Conservation (phyloP, 2,797 vertebrate genomes). For the Anniella stebbinsi region DNA sequence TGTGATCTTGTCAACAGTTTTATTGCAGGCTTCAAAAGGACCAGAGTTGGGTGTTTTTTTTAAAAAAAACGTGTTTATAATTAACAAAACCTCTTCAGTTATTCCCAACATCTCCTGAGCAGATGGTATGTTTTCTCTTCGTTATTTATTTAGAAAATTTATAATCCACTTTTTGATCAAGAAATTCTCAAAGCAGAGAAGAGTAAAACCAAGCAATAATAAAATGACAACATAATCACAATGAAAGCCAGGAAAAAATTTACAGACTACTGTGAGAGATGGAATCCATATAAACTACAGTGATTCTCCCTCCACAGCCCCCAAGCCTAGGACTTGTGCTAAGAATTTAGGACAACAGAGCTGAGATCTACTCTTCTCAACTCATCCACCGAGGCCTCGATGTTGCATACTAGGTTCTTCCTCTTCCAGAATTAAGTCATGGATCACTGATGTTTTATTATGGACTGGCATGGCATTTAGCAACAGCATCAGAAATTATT, state of each 20-base stretch:
- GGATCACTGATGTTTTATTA: background rate
- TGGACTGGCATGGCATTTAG: background rate
- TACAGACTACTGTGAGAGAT: background rate
- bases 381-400: background rate
- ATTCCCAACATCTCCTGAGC: constrained; percentile 31
- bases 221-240: background rate
- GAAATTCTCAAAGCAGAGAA: constrained; percentile 11
- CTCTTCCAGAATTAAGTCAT: background rate
- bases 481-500: background rate
- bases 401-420: background rate
- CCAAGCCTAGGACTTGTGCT: background rate
- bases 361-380: background rate
- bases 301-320: background rate
- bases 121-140: constrained; percentile 37
- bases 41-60: constrained; percentile 24
- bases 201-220: constrained; percentile 4
- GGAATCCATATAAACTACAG: background rate
- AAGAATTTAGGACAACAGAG: background rate
- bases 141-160: constrained; percentile 41
- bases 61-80: constrained; percentile 36
- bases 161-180: constrained; percentile 32
- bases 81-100: constrained; percentile 53
- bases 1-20: constrained; percentile 55
- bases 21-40: constrained; percentile 41
- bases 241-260: background rate